Base-by-base conservation (phyloP, 2,888 invertebrate species). In the Arrhopalites spinosus region DNA sequence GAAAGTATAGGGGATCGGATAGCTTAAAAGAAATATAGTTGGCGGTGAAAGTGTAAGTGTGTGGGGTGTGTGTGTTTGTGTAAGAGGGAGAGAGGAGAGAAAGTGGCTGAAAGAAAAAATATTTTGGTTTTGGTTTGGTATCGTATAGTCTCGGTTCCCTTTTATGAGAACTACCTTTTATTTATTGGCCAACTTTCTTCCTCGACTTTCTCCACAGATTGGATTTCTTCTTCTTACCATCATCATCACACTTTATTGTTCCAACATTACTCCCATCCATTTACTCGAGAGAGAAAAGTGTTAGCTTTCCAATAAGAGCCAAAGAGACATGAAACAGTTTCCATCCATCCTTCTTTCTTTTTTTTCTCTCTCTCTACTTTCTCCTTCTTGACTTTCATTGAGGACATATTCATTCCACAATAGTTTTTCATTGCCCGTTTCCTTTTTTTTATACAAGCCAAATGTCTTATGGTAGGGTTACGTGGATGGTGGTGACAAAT, bases 201-300 rank as follows among this genome's bases (percentile, higher is more conserved):
- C 27, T 59, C 25, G 56, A 69, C 69, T 61, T 64, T 66, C 36
- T 36, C 71, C 74, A 68, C 75, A 78, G 77, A 78, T 78, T 77
- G 77, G 77, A 78, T 78, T 77, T 77, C 71, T 53, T 77, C 71
- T 53, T 45, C 56, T 53, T 61, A 59, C 73, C 75, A 78, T 76
- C 74, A 76, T 78, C 78, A 78, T 77, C 72, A 77, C 75, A 77
- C 77, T 78, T 78, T 77, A 78, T 77, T 78, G 74, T 78, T 69
- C 74, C 74, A 76, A 53, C 64, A 74, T 77, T 77, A 71, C 59
- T 61, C 66, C 63, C 75, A 59, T 68, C 68, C 74, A 74, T 77
- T 72, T 72, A 45, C 69, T 20, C 56, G 50, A n/a, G 11, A 5
- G 50, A 25, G 30, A n/a, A 23, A n/a, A n/a, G 29, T 61, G 25